Conservation (phyloP, 2,888 invertebrate species). For the Aleiodes leptofemur region DNA sequence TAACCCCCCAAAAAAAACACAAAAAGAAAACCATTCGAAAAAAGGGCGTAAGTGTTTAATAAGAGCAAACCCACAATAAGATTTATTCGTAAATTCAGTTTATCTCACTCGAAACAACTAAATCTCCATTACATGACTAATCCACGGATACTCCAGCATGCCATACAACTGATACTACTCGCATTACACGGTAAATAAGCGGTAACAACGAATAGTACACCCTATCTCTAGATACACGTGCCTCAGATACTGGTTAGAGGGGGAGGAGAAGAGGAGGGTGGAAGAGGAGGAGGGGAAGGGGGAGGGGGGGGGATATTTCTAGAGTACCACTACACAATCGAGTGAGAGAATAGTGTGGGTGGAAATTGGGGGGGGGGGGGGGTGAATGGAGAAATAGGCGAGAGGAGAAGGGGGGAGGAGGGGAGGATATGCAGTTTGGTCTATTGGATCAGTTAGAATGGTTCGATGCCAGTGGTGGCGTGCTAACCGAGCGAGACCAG, state of each 20-base stretch:
- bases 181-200: constrained; percentile 67
- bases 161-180: constrained; percentile 54
- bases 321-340: constrained; percentile 52
- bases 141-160: constrained; percentile 38
- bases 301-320: constrained; percentile 14
- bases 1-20: too few species aligned
- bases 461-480: constrained; percentile 49
- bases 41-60: too few species aligned
- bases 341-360: constrained; percentile 32
- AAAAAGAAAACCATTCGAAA: too few species aligned
- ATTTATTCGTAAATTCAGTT: constrained; percentile 1
- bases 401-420: too few species aligned
- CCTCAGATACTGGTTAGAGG: constrained; percentile 9
- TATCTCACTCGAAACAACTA: constrained; percentile 43
- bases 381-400: neutral
- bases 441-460: constrained; percentile 42
- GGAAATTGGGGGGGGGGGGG: too few species aligned
- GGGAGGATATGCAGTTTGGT: constrained; percentile 24
- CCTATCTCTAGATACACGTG: constrained; percentile 46
- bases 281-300: too few species aligned
- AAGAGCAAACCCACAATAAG: neutral
- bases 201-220: constrained; percentile 60
- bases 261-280: neutral
- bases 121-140: constrained; percentile 24
- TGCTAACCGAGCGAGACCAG: constrained; percentile 52